Evolutionary conservation across 2,888 invertebrate genomes (phyloP), one percentile per base, ranked within the genome.

Genomic region (Rotaria sp.): DNA sequence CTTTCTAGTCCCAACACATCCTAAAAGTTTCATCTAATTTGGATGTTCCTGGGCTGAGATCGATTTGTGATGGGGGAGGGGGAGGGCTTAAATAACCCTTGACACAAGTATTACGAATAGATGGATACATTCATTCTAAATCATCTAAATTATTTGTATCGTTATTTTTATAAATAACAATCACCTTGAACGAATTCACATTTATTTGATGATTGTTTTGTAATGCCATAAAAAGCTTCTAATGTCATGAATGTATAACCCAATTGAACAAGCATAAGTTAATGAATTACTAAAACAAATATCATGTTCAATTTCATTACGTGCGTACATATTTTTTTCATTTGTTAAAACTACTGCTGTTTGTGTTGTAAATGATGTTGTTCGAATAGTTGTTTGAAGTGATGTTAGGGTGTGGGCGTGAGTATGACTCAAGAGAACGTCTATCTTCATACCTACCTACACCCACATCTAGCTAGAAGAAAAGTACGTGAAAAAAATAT

Each of bases 21-120:
- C n/a, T n/a, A n/a, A n/a, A n/a, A n/a, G n/a, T n/a, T n/a, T n/a
- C n/a, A n/a, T n/a, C n/a, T n/a, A n/a, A n/a, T n/a, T n/a, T n/a
- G n/a, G n/a, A n/a, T n/a, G n/a, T n/a, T n/a, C n/a, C n/a, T n/a
- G n/a, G n/a, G n/a, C n/a, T n/a, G n/a, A n/a, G n/a, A n/a, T n/a
- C n/a, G n/a, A n/a, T n/a, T n/a, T n/a, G n/a, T n/a, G n/a, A n/a
- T n/a, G n/a, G n/a, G n/a, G n/a, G n/a, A n/a, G n/a, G n/a, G n/a
- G n/a, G n/a, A n/a, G n/a, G n/a, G n/a, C n/a, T 85, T 55, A 52
- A 57, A 55, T 85, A 74, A 85, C 55, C 85, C 7, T 86, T 55
- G 11, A 26, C 1, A 48, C 86, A 86, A 48, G 24, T 80, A 30
- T 84, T 35, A 84, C 48, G 52, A 35, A 48, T 45, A 11, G 45